phyloP scores from a whole-genome alignment of 2,797 vertebrate genomes.

The Acestrorhynchus altus region DNA sequence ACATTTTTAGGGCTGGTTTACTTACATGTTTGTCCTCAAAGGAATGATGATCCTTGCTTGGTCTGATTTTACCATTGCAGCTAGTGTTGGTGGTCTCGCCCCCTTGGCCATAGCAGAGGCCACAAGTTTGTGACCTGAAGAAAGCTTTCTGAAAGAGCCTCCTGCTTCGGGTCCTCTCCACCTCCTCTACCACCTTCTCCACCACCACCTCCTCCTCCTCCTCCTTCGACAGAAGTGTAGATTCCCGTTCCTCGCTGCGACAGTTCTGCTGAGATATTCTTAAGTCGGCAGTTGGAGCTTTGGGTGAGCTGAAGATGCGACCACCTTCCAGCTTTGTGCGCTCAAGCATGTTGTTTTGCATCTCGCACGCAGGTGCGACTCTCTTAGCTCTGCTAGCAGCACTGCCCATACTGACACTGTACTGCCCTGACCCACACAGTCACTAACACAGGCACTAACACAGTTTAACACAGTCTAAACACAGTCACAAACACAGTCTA shows the following conservation, averaged over 20 bases:
- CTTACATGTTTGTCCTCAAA: not conserved
- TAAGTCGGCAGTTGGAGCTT: conserved; percentile 39
- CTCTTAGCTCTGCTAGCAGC: conserved; percentile 75
- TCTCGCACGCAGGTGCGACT: conserved; percentile 72
- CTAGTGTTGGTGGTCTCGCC: conserved; percentile 42
- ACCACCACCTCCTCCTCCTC: conserved; percentile 21
- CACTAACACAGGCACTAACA: too few species aligned
- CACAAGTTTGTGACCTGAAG: conserved; percentile 66
- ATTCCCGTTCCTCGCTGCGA: conserved; percentile 9
- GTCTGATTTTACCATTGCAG: not conserved
- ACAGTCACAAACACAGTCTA: too few species aligned
- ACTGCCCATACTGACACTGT: conserved; percentile 70
- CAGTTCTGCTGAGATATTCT: conserved; percentile 60
- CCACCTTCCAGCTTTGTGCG: conserved; percentile 28
- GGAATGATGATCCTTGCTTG: not conserved
- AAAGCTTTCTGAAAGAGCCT: conserved; percentile 57
- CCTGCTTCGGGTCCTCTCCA: conserved; percentile 58
- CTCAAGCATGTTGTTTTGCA: conserved; percentile 56
- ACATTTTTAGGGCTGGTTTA: not conserved
- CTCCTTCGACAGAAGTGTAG: not conserved
- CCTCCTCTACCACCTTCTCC: conserved; percentile 33
- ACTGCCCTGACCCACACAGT: too few species aligned
- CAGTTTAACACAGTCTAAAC: too few species aligned
- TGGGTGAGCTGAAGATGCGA: conserved; percentile 54
- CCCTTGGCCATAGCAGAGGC: conserved; percentile 67